These are phyloP conservation scores for Isurus oxyrinchus DNA, from an alignment of 2,113 vertebrate species.

Conservation along the genomic window DNA sequence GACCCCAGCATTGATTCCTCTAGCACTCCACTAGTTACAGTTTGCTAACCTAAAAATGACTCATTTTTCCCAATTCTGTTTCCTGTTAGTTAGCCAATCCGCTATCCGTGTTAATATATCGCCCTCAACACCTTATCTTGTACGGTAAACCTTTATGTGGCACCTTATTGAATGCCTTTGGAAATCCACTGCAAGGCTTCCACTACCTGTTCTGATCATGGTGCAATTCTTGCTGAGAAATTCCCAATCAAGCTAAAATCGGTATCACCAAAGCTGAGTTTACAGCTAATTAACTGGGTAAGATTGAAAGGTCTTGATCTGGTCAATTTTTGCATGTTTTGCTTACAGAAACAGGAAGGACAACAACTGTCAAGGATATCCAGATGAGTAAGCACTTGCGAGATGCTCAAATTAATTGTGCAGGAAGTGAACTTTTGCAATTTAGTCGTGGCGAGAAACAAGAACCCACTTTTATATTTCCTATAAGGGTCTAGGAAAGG, in stretches of 20 bases:
- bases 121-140: background rate
- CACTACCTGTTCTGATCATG: background rate
- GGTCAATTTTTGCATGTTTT: background rate
- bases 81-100: background rate
- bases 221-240: background rate
- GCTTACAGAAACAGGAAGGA: background rate
- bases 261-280: background rate
- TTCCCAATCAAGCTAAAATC: background rate
- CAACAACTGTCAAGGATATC: background rate
- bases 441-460: background rate
- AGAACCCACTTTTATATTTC: background rate
- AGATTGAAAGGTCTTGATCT: background rate
- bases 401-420: background rate
- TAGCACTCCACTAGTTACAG: background rate
- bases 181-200: background rate
- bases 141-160: background rate
- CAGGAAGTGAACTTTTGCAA: slow-evolving; percentile 6
- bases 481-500: background rate
- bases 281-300: background rate
- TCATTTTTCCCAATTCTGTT: background rate
- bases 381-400: background rate
- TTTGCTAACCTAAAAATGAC: background rate
- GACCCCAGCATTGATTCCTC: background rate
- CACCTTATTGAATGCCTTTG: background rate
- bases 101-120: background rate